Evolutionary conservation across 2,888 invertebrate species (phyloP), one percentile per base, ranked within the genome.

Genomic region (Folsomia candida): DNA sequence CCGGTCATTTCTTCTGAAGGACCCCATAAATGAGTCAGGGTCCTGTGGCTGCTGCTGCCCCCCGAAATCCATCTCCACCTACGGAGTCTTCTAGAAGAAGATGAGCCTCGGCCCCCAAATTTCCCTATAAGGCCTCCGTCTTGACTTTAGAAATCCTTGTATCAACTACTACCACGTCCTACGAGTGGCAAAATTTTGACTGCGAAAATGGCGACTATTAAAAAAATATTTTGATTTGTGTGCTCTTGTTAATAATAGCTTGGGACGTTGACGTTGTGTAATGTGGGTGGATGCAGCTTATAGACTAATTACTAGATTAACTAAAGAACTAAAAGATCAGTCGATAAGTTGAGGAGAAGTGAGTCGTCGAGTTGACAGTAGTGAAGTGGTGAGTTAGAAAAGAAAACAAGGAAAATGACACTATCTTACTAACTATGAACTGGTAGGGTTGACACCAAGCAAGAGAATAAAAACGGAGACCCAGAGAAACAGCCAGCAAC

Each of bases 1-100:
- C 69, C 76, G 73, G 54, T 78, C 78, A 71, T 76, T 74, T 51
- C 37, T 37, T 37, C 74, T 72, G 66, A 78, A 71, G 68, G 76
- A 78, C 51, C 74, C 76, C 60, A 75, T 67, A 67, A 74, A 76
- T 11, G 75, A 76, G 68, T 76, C 72, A 54, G 72, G 74, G 58
- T 77, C 76, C 70, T 73, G 62, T 51, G 60, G 6, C 60, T 57
- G 57, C 6, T 6, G 57, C 18, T 37, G 37, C 6, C 4, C 14
- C 37, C 37, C 37, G 14, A 9, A 37, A 37, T 37, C 14, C 37
- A n/a, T n/a, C n/a, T n/a, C 37, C 37, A 37, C 37, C 14, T 37
- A 9, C 4, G 37, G 37, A 37, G 37, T 37, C 37, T 14, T 37
- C n/a, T 37, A 14, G 37, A 37, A 37, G 37, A 37, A 37, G 37